A percentile compares a stretch with the other conserved stretches of the same genome.
Evolutionary conservation across 2,888 invertebrate genomes (phyloP).

Genomic region (Drymonia ruficornis): DNA sequence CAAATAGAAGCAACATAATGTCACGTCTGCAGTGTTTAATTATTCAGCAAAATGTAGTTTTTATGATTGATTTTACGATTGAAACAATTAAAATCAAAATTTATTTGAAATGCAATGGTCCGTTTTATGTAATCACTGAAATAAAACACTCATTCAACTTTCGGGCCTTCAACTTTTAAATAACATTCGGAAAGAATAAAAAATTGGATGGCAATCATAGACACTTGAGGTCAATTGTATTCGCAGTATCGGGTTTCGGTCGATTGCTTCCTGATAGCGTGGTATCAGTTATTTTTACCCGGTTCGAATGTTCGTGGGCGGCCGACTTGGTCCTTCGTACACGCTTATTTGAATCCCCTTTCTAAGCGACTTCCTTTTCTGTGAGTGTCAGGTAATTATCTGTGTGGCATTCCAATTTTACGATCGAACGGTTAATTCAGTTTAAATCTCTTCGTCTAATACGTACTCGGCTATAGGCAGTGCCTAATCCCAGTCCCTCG

Average conservation of each 20-base stretch:
- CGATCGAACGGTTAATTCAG: conserved; percentile 84
- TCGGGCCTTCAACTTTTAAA: neutral
- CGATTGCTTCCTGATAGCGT: conserved; percentile 64
- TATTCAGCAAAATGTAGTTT: conserved; percentile 1
- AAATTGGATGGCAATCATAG: conserved; percentile 39
- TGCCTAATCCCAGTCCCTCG: conserved; percentile 77
- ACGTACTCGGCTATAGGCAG: conserved; percentile 73
- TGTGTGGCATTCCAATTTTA: conserved; percentile 85
- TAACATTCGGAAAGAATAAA: neutral
- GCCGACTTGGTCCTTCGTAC: conserved; percentile 69
- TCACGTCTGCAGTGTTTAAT: conserved; percentile 1
- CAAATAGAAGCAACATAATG: conserved; percentile 1
- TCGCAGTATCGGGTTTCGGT: conserved; percentile 63
- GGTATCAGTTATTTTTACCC: conserved; percentile 69
- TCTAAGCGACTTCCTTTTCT: conserved; percentile 82
- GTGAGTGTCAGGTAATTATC: conserved; percentile 86
- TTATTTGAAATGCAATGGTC: neutral
- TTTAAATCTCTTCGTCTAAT: conserved; percentile 84
- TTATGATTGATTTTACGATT: conserved; percentile 4
- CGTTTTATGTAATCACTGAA: conserved; percentile 3
- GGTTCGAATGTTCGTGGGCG: conserved; percentile 47
- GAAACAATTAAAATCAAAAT: neutral
- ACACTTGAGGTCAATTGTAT: conserved; percentile 60
- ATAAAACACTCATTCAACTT: neutral
- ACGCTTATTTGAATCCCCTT: conserved; percentile 82